Evolutionary conservation across 1,140 invertebrate genomes (phyloP), one percentile per base, ranked within the genome.

Genomic region (Epicauta chinensis): DNA sequence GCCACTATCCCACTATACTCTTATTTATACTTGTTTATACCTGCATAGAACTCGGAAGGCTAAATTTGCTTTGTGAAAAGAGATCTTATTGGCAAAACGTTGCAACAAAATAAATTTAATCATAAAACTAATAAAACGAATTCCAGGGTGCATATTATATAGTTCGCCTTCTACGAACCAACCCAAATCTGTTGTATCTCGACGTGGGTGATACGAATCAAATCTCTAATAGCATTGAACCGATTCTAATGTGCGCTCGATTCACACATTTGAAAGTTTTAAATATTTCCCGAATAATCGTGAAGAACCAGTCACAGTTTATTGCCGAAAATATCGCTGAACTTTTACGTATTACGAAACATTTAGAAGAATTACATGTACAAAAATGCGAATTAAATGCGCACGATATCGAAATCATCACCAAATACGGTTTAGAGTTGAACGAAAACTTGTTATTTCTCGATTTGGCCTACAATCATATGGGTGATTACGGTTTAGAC

Each of bases 381-480:
- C 75, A 79, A 61, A 82, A 81, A 52, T 80, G 75, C 50, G 59
- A 72, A 51, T 73, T 82, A 14, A 71, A 71, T 16, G 74, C 74
- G 0, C 78, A 80, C 38, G 77, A 80, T 56, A 64, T 81, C 2
- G 77, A 80, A 59, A 71, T 68, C 30, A 62, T 82, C 51, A 54
- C 75, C 7, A 23, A 3, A 2, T 53, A 65, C 36, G 77, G 80
- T 15, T 65, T 79, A 37, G 55, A 57, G 31, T 41, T 53, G 6
- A 81, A 81, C 54, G 68, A 62, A 16, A 74, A 73, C 0, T 57
- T 82, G 13, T 44, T 66, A 13, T 66, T 77, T 16, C 60, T 82
- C 6, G 77, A 82, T 68, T 64, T 82, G 11, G 73, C 71, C 2
- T 75, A 64, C 46, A 82, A 82, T 53, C 74, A 66, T 53, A 75